Evolutionary conservation across 2,797 vertebrate genomes (phyloP).

Genomic region (Pseudopleuronectes americanus): DNA sequence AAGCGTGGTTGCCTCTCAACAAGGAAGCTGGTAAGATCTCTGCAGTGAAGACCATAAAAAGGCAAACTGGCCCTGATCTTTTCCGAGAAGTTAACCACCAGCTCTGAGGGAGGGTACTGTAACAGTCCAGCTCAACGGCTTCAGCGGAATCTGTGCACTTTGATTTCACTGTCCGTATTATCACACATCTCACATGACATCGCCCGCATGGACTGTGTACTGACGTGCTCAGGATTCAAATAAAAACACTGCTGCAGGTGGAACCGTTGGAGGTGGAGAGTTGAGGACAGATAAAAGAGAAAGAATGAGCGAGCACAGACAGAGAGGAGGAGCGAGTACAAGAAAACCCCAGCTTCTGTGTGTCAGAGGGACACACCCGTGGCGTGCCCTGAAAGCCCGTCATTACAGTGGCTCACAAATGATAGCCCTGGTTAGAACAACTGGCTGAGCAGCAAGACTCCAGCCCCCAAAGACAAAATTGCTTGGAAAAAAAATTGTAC

Average conservation of each 20-base stretch:
- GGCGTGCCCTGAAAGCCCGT: conserved; percentile 75
- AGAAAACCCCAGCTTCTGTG: conserved; percentile 72
- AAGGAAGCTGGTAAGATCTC: conserved; percentile 31
- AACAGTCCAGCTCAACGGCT: not conserved
- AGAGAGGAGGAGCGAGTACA: conserved; percentile 60
- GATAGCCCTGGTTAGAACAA: conserved; percentile 78
- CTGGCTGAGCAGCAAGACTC: conserved; percentile 62
- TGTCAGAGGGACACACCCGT: conserved; percentile 84
- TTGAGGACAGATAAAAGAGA: conserved; percentile 9
- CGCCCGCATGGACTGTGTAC: not conserved
- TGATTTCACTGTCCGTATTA: conserved; percentile 10
- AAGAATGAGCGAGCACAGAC: conserved; percentile 17
- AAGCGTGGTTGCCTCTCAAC: conserved; percentile 29
- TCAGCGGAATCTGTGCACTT: conserved; percentile 25
- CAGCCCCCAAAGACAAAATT: conserved; percentile 47
- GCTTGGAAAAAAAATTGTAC: conserved; percentile 11
- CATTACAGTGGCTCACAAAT: conserved; percentile 83
- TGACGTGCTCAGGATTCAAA: conserved; percentile 48
- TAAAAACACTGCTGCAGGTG: conserved; percentile 68
- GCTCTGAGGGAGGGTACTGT: not conserved
- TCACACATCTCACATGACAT: conserved; percentile 8
- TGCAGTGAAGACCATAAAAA: conserved; percentile 35
- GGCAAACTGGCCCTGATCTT: conserved; percentile 7
- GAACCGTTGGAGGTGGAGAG: conserved; percentile 32
- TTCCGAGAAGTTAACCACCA: conserved; percentile 33